Evolutionary conservation across 2,888 invertebrate species (phyloP).

Genomic region (Habroteleia sp.): DNA sequence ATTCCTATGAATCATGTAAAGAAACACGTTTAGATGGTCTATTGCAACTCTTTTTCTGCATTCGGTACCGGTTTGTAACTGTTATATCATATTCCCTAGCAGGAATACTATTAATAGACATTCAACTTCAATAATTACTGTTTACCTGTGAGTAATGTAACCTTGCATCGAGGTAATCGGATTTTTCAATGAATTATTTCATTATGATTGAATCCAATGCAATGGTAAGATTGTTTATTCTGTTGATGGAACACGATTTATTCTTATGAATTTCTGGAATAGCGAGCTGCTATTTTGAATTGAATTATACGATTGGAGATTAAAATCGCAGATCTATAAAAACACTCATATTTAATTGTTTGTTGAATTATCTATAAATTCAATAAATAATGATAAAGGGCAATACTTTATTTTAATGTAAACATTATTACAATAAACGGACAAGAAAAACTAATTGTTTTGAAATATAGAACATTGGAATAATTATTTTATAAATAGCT

Average conservation of each 20-base stretch:
- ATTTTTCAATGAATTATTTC: conserved; percentile 38
- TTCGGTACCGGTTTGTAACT: conserved; percentile 33
- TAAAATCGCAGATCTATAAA: too few species aligned
- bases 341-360: too few species aligned
- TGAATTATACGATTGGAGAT: conserved; percentile 15
- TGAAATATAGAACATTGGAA: too few species aligned
- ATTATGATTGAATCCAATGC: conserved; percentile 33
- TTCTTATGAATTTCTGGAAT: conserved; percentile 28
- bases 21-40: conserved; percentile 28
- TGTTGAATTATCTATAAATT: background rate
- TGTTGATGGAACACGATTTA: conserved; percentile 14
- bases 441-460: too few species aligned
- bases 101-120: conserved; percentile 47
- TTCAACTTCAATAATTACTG: conserved; percentile 48
- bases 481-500: too few species aligned
- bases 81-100: conserved; percentile 44
- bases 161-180: conserved; percentile 32
- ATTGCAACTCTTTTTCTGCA: conserved; percentile 13
- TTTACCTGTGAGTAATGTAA: conserved; percentile 45
- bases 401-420: too few species aligned
- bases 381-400: background rate
- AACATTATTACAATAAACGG: too few species aligned
- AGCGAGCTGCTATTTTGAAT: conserved; percentile 1
- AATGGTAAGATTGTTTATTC: conserved; percentile 26
- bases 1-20: conserved; percentile 42